Percentiles rank a stretch among this genome's conserved stretches.
Evolutionary conservation across 2,113 vertebrate genomes (phyloP).

Genomic region (Petrocephalus zakoni): DNA sequence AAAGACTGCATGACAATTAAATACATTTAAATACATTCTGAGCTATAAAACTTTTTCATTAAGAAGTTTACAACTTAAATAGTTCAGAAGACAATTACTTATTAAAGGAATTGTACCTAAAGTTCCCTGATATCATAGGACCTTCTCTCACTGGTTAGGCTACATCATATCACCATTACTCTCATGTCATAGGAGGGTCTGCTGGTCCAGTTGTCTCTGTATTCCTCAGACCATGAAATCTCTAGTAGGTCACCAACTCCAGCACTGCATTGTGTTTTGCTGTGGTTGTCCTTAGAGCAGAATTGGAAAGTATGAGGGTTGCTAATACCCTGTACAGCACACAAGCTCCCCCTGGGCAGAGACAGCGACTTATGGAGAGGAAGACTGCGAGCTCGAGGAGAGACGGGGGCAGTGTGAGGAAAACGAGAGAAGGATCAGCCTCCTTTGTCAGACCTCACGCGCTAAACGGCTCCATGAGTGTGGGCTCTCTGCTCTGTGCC

Average conservation of each 20-base stretch:
- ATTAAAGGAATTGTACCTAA: conserved; percentile 62
- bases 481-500: neutral
- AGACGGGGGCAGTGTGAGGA: neutral
- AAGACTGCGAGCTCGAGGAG: neutral
- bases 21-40: conserved; percentile 72
- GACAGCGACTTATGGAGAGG: neutral
- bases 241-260: neutral
- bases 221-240: neutral
- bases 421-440: neutral
- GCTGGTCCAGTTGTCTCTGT: neutral
- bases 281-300: conserved; percentile 2
- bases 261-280: neutral
- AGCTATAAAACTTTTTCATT: conserved; percentile 68
- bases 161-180: conserved; percentile 33
- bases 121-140: conserved; percentile 73
- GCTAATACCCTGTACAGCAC: neutral
- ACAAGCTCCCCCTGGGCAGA: neutral
- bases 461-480: neutral
- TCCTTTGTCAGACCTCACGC: neutral
- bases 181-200: neutral
- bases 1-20: conserved; percentile 68
- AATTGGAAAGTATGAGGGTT: neutral
- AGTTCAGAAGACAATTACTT: conserved; percentile 58
- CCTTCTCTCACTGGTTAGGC: conserved; percentile 48
- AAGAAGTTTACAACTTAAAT: conserved; percentile 62